Base-by-base conservation (phyloP, 2,888 invertebrate species). In the Chloroclysta siterata region DNA sequence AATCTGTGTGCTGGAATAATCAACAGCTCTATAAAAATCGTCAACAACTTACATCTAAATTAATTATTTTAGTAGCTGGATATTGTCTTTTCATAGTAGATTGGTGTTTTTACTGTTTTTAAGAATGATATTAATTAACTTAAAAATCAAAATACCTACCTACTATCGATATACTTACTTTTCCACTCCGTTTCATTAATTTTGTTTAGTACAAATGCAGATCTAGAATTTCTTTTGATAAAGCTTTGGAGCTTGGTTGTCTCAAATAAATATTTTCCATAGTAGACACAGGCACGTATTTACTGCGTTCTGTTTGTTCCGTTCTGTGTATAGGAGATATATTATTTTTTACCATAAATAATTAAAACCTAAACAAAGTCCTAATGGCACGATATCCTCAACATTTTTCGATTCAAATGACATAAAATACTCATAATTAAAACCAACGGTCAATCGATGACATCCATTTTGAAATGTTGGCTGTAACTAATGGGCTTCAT, bases 381-480 rank as follows among this genome's bases (percentile, higher is more conserved):
- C 15, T 55, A 47, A 56, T 64, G 64, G 60, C 64, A 65, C 60
- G 42, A 64, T 52, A 64, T 53, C 53, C 11, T 52, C 51, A 53
- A 36, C 36, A 53, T 11, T 52, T 11, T 39, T 39, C 11, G 36
- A 36, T 10, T 29, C 33, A 33, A 50, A 33, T 52, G 5, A 29
- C 33, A 2, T 29, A 15, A 50, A 28, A 29, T 29, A 13, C 13
- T 11, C 54, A 51, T 54, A 39, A 44, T 57, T 60, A 46, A 56
- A 70, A 71, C 55, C 71, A 74, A 72, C 77, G 75, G 78, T 90
- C 84, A 88, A 79, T 92, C 89, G 54, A 89, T 81, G 61, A 89
- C 90, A 67, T 86, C 89, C 86, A 91, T 90, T 71, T 83, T 90
- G 81, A 90, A 91, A 48, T 82, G 86, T 15, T 85, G 83, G 63